phyloP scores from a whole-genome alignment of 2,797 vertebrate species.

The Propithecus deckenii region DNA sequence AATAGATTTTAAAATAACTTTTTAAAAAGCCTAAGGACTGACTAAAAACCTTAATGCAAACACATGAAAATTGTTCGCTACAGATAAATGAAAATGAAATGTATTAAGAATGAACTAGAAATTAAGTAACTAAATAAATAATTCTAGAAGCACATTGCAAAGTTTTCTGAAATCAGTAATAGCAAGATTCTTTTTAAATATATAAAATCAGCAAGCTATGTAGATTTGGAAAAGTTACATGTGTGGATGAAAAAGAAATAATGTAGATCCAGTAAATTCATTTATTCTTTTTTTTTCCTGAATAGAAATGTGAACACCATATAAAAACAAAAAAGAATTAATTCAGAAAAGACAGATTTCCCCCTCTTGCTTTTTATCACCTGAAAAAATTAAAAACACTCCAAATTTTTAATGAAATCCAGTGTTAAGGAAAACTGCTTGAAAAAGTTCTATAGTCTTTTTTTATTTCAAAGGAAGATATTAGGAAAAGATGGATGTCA shows the following conservation, averaged over 20 bases:
- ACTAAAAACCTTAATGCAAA: background rate
- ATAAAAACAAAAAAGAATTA: background rate
- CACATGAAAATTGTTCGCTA: background rate
- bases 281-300: background rate
- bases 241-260: background rate
- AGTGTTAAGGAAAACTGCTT: background rate
- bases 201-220: background rate
- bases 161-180: constrained; percentile 38
- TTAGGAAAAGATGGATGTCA: background rate
- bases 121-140: constrained; percentile 17
- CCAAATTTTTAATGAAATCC: background rate
- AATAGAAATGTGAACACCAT: background rate
- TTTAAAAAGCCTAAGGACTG: background rate
- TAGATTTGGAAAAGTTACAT: background rate
- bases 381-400: background rate
- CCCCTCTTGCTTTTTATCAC: background rate
- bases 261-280: background rate
- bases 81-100: constrained; percentile 2
- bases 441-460: background rate
- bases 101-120: background rate
- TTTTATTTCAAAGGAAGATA: background rate
- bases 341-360: background rate
- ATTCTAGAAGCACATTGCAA: background rate
- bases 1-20: constrained; percentile 37
- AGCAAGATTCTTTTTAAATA: constrained; percentile 27